A percentile compares a stretch with the other conserved stretches of the same genome.
phyloP scores from a whole-genome alignment of 2,113 vertebrate genomes.

The Irena cyanogastra region DNA sequence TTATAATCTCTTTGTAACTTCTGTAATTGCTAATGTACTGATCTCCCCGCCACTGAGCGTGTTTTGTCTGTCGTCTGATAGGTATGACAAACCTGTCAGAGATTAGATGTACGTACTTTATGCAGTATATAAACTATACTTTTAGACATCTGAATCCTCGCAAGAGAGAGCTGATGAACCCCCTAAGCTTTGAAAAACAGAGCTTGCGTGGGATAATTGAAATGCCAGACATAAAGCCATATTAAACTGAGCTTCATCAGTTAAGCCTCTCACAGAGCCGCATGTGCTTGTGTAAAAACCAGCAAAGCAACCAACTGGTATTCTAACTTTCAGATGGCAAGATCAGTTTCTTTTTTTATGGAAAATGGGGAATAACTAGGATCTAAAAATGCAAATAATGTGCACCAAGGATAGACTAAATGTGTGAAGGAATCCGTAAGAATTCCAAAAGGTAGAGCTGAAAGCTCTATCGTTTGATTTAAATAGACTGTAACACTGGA shows the following conservation, averaged over 20 bases:
- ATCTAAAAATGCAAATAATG: background rate
- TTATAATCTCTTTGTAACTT: background rate
- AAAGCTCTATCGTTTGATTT: background rate
- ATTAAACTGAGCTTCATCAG: constrained; percentile 12
- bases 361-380: background rate
- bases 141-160: background rate
- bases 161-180: background rate
- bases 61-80: background rate
- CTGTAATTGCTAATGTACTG: background rate
- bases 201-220: background rate
- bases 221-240: constrained; percentile 32
- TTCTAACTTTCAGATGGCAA: background rate
- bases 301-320: background rate
- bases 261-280: constrained; percentile 2
- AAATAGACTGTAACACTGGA: background rate
- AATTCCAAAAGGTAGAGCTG: background rate
- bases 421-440: background rate
- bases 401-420: background rate
- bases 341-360: background rate
- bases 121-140: background rate
- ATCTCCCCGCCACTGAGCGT: background rate
- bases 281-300: background rate
- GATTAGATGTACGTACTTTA: background rate
- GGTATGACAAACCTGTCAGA: background rate
- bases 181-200: constrained; percentile 9